A percentile compares a stretch with the other conserved stretches of the same genome.
Conservation (phyloP, 2,797 vertebrate genomes). For the Melanotaenia boesemani region DNA sequence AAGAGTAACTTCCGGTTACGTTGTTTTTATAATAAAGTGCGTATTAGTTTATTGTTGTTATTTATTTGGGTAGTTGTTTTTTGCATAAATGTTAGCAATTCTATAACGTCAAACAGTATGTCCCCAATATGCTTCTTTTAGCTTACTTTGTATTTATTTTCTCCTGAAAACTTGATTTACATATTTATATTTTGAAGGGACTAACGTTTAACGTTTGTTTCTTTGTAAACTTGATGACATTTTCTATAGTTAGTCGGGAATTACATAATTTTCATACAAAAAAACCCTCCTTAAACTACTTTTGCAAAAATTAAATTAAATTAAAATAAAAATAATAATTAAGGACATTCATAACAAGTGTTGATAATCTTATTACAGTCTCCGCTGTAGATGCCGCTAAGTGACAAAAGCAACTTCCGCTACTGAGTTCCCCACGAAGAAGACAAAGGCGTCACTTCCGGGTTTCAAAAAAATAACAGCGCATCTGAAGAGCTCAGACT, state of each 20-base stretch:
- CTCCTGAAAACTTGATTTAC: background rate
- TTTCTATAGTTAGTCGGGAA: background rate
- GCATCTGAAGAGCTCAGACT: fast-evolving
- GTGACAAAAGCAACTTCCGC: background rate
- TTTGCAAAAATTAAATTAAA: too few relatives aligned
- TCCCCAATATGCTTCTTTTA: background rate
- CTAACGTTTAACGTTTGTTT: background rate
- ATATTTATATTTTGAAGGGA: constrained; percentile 43
- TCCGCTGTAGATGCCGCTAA: constrained; percentile 13
- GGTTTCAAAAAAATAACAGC: constrained; percentile 52
- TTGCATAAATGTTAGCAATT: background rate
- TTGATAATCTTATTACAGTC: too few relatives aligned
- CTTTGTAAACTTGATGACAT: background rate
- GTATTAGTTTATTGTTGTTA: background rate
- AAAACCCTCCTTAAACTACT: too few relatives aligned
- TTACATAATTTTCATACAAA: background rate
- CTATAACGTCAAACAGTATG: fast-evolving
- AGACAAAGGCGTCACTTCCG: constrained; percentile 59
- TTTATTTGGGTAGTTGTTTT: too few relatives aligned
- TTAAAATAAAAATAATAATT: too few relatives aligned
- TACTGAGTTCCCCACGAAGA: constrained; percentile 48
- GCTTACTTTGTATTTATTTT: background rate
- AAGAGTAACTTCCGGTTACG: constrained; percentile 23
- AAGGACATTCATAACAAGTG: too few relatives aligned
- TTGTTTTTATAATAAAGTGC: constrained; percentile 30